phyloP scores from a whole-genome alignment of 2,888 invertebrate species.

The Polydrusus cervinus region DNA sequence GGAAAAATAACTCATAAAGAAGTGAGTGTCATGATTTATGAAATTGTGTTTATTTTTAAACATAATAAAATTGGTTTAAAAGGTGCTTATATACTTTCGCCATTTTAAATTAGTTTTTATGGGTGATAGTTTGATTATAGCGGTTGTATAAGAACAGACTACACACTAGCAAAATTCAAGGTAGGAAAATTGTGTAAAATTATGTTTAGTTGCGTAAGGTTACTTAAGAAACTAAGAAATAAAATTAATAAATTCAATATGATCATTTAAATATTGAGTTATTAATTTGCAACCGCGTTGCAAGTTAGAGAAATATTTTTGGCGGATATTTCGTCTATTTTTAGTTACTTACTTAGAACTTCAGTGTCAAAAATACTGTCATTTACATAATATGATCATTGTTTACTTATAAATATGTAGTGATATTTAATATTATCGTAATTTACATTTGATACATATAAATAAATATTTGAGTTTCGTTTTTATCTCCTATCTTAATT shows the following conservation, averaged over 20 bases:
- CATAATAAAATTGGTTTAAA: not conserved
- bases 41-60: not conserved
- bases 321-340: slow-evolving; percentile 11
- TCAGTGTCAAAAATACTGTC: not conserved
- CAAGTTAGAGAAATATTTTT: slow-evolving; percentile 1
- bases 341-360: not conserved
- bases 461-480: not conserved
- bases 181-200: slow-evolving; percentile 31
- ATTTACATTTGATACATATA: not conserved
- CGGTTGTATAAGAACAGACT: slow-evolving; percentile 3
- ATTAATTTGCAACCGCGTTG: slow-evolving; percentile 4
- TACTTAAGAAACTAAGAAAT: slow-evolving; percentile 20
- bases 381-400: not conserved
- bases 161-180: slow-evolving; percentile 13
- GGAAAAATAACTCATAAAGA: not conserved
- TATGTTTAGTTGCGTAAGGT: slow-evolving; percentile 34
- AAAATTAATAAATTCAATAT: slow-evolving; percentile 21
- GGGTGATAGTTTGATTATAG: too few relatives aligned
- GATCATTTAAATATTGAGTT: slow-evolving; percentile 23
- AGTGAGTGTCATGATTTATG: not conserved
- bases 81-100: too few relatives aligned
- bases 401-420: slow-evolving; percentile 11
- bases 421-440: slow-evolving; percentile 6
- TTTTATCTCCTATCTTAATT: not conserved
- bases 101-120: too few relatives aligned